Percentiles rank a stretch among this genome's conserved stretches.
Evolutionary conservation across 2,113 vertebrate species (phyloP).

Genomic region (Murina feae): DNA sequence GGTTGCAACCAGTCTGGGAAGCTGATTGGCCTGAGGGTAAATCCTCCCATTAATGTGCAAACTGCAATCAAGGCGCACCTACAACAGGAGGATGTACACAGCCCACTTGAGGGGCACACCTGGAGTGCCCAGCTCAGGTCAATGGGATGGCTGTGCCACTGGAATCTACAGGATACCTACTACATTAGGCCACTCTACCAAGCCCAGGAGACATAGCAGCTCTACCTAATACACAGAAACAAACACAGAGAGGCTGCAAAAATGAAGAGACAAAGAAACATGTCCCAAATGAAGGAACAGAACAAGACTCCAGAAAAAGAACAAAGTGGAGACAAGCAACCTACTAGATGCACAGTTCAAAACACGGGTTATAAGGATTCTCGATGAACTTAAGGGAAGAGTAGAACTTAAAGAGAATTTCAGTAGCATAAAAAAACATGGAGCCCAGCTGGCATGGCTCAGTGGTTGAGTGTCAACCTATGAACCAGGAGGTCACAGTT

Average conservation of each 20-base stretch:
- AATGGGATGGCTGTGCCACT: background rate
- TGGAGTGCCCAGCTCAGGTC: background rate
- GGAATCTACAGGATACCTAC: background rate
- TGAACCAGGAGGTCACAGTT: no score
- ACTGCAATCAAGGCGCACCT: background rate
- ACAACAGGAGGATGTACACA: background rate
- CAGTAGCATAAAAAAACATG: background rate
- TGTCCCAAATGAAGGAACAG: background rate
- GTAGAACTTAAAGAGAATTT: background rate
- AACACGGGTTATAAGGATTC: background rate
- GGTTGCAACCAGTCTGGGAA: background rate
- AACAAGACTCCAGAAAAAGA: background rate
- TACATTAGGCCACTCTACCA: background rate
- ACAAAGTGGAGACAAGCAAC: background rate
- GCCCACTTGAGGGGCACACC: background rate
- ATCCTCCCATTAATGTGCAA: background rate
- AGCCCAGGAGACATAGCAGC: background rate
- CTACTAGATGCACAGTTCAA: background rate
- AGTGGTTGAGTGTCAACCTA: no score
- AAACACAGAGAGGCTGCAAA: background rate
- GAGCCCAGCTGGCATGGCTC: no score
- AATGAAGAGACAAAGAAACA: background rate
- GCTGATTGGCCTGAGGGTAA: background rate
- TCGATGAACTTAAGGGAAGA: background rate
- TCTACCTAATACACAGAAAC: background rate